phyloP scores from a whole-genome alignment of 2,797 vertebrate genomes.

The Octomys mimax region DNA sequence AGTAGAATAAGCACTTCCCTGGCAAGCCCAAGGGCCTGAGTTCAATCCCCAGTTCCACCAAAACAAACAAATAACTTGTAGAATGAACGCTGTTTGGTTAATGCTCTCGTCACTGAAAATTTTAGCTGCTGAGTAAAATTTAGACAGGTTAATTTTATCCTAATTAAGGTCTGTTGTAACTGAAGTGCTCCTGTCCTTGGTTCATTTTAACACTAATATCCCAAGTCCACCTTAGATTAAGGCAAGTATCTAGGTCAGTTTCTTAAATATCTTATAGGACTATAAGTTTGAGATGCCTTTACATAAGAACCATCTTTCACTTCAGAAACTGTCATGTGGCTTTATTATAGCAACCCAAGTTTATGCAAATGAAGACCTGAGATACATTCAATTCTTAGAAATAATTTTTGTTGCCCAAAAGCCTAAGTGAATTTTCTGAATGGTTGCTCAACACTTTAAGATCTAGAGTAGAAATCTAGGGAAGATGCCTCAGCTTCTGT shows the following conservation, averaged over 20 bases:
- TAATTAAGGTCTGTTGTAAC: not conserved
- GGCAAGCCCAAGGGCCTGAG: too few relatives aligned
- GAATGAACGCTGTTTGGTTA: constrained; percentile 18
- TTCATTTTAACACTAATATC: not conserved
- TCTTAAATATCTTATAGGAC: not conserved
- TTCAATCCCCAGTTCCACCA: too few relatives aligned
- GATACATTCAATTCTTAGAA: not conserved
- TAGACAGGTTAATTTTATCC: not conserved
- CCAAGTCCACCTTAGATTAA: not conserved
- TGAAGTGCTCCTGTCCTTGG: not conserved
- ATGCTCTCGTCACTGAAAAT: not conserved
- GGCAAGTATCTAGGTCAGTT: not conserved
- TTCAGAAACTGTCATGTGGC: constrained; percentile 23
- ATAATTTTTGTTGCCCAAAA: not conserved
- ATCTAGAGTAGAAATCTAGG: not conserved
- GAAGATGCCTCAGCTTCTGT: not conserved
- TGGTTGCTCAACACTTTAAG: not conserved
- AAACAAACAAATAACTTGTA: not conserved
- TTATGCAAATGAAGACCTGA: not conserved
- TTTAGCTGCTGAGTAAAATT: not conserved
- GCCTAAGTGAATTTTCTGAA: not conserved
- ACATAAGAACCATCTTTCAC: constrained; percentile 18
- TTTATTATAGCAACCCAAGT: constrained; percentile 37
- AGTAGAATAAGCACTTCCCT: too few relatives aligned
- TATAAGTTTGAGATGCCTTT: not conserved